phyloP scores from a whole-genome alignment of 2,113 vertebrate species.

The Cyanoliseus patagonus region DNA sequence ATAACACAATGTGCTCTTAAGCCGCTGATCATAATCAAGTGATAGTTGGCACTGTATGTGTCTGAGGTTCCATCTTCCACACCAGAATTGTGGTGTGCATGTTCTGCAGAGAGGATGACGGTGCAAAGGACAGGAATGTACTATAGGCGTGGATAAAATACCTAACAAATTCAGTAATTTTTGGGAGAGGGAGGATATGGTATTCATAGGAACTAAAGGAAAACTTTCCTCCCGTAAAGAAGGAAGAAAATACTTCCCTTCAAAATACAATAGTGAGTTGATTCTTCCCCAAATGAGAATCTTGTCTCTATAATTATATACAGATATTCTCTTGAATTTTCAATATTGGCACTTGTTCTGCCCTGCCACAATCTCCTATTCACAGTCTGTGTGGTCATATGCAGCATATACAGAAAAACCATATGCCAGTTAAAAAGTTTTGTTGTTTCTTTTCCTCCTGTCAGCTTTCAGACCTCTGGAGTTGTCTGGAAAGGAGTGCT shows the following conservation, averaged over 20 bases:
- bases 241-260: background rate
- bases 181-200: background rate
- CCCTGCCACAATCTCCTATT: background rate
- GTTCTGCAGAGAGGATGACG: background rate
- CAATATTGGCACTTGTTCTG: background rate
- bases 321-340: background rate
- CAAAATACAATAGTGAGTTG: background rate
- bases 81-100: background rate
- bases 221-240: background rate
- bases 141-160: background rate
- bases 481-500: background rate
- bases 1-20: background rate
- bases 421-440: background rate
- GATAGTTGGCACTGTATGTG: background rate
- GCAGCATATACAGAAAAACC: background rate
- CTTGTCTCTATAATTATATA: background rate
- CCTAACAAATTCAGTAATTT: background rate
- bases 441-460: background rate
- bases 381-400: background rate
- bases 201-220: background rate
- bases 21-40: background rate
- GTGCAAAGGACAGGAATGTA: rapidly evolving
- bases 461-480: background rate
- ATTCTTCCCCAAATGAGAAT: background rate
- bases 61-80: background rate